These are phyloP conservation scores for Alauda arvensis DNA, from an alignment of 2,797 vertebrate species.

Conservation along the genomic window DNA sequence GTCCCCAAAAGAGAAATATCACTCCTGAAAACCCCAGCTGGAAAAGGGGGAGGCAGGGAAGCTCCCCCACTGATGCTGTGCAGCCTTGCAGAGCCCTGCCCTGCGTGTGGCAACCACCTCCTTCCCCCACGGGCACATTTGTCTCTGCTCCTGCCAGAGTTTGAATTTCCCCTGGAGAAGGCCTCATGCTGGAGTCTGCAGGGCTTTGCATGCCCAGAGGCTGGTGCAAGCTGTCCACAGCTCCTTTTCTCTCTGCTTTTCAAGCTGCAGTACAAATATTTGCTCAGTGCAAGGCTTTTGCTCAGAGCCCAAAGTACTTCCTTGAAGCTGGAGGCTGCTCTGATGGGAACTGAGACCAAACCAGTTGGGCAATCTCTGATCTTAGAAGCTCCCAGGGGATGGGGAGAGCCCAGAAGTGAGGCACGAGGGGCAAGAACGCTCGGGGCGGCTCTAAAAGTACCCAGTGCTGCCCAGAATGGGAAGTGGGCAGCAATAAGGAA, in stretches of 20 bases:
- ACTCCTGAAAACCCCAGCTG: neutral
- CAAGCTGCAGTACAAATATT: constrained; percentile 51
- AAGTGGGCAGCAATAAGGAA: neutral
- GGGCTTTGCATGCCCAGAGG: neutral
- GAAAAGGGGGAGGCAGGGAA: neutral
- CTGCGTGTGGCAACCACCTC: neutral
- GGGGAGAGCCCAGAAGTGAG: neutral
- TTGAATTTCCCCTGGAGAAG: neutral
- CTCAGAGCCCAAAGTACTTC: constrained; percentile 14
- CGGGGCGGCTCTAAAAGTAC: neutral
- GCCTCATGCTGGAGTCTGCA: neutral
- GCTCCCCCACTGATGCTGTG: neutral
- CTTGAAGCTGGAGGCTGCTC: neutral
- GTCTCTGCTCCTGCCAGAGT: neutral
- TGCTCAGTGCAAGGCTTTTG: neutral
- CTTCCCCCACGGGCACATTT: neutral
- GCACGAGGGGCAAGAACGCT: neutral
- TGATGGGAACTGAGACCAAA: neutral
- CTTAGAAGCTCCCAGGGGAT: neutral
- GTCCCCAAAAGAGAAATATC: neutral
- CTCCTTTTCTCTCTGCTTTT: neutral
- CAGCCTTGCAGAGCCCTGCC: neutral
- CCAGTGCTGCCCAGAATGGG: neutral
- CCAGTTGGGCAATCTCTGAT: neutral
- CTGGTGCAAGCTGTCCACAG: neutral